phyloP scores from a whole-genome alignment of 2,797 vertebrate genomes.

The Phylloscopus collybita region DNA sequence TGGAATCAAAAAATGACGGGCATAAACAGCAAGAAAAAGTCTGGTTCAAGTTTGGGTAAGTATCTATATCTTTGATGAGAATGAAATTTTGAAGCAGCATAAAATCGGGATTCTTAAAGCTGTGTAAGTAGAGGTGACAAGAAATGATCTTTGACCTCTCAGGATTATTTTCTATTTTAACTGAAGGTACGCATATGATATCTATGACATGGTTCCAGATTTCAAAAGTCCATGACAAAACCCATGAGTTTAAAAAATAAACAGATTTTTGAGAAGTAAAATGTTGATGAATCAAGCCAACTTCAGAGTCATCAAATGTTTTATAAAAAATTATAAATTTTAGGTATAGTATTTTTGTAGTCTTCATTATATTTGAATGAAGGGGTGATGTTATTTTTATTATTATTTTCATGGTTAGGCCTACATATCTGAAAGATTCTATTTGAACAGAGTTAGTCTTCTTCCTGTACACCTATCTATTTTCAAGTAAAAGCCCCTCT shows the following conservation, averaged over 20 bases:
- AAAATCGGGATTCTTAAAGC: background rate
- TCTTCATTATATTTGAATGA: background rate
- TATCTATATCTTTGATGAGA: background rate
- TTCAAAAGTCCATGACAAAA: background rate
- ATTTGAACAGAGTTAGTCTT: background rate
- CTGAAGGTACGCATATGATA: accelerated
- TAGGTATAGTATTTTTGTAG: background rate
- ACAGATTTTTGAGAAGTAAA: background rate
- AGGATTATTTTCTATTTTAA: background rate
- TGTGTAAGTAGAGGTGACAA: background rate
- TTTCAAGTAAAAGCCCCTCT: background rate
- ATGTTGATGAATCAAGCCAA: background rate
- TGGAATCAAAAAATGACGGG: background rate
- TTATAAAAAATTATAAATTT: background rate
- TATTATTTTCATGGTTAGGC: background rate
- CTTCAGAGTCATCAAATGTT: background rate
- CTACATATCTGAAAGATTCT: background rate
- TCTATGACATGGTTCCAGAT: background rate
- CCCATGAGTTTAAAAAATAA: accelerated
- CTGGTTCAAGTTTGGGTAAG: background rate
- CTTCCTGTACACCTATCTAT: background rate
- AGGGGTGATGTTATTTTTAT: background rate
- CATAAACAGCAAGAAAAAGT: background rate
- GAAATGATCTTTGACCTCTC: background rate
- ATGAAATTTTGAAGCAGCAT: background rate